Conservation (phyloP, 2,888 invertebrate genomes). For the Elysia crispata region DNA sequence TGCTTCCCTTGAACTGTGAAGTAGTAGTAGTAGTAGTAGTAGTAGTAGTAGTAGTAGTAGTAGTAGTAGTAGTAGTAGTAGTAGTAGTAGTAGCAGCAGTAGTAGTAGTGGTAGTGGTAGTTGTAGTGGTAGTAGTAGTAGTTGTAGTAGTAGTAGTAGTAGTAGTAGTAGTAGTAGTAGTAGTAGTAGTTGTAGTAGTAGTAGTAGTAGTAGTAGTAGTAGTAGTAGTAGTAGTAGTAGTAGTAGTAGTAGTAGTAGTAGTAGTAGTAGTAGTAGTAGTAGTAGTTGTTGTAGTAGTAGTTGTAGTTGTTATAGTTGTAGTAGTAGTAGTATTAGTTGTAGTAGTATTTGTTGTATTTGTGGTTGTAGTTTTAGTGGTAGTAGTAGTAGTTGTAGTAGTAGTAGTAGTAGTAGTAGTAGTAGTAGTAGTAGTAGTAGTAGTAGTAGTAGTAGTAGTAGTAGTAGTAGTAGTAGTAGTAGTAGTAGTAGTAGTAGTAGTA, state of each 20-base stretch:
- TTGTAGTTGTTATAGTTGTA: too few species aligned
- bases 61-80: constrained; percentile 28
- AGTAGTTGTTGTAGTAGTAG: too few species aligned
- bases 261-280: constrained; percentile 26
- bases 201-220: constrained; percentile 23
- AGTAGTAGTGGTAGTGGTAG: too few species aligned
- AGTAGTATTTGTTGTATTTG: too few species aligned
- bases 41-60: constrained; percentile 26
- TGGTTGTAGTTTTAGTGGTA: too few species aligned
- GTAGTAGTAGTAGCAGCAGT: constrained; percentile 9
- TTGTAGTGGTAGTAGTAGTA: background rate
- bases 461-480: constrained; percentile 19
- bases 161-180: constrained; percentile 21
- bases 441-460: constrained; percentile 25
- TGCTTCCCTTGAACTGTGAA: too few species aligned
- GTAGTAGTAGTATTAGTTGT: too few species aligned
- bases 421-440: too few species aligned
- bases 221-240: constrained; percentile 28
- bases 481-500: background rate
- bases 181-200: constrained; percentile 26
- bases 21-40: constrained; percentile 28
- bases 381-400: too few species aligned
- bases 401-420: constrained; percentile 28
- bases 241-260: constrained; percentile 28
- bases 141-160: background rate